Evolutionary conservation across 2,113 vertebrate genomes (phyloP).

Genomic region (Nyctibius bracteatus): DNA sequence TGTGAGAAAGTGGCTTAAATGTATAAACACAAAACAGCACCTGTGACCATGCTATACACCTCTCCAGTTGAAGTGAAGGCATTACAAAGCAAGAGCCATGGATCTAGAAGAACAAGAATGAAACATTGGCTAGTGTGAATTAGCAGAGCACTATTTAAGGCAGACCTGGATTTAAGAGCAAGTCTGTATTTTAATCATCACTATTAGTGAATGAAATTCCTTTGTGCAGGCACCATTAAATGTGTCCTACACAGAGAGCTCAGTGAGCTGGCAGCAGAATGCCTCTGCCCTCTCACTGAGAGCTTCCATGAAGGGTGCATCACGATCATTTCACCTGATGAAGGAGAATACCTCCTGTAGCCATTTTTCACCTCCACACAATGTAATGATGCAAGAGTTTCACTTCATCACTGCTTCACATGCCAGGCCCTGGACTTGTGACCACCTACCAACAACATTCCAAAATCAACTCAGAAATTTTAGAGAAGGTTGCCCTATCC

Average conservation of each 20-base stretch:
- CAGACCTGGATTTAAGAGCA: background rate
- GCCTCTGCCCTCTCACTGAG: background rate
- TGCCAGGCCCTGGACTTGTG: fast-evolving
- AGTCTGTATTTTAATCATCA: background rate
- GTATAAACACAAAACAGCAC: background rate
- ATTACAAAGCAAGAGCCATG: background rate
- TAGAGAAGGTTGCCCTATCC: background rate
- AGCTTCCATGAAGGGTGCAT: background rate
- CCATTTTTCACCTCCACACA: background rate
- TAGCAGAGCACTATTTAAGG: background rate
- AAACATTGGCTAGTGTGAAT: background rate
- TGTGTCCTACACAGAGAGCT: background rate
- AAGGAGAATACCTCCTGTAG: fast-evolving
- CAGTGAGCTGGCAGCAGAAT: background rate
- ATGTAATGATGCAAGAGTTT: background rate
- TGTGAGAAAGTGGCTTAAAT: background rate
- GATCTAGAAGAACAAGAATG: background rate
- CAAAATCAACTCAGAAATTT: background rate
- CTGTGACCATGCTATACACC: fast-evolving
- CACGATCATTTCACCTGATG: background rate
- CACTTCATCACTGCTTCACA: background rate
- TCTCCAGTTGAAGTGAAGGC: background rate
- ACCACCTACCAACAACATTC: background rate
- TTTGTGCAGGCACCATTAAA: background rate
- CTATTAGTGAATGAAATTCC: background rate